Conservation (phyloP, 2,888 invertebrate species). For the Peribatodes rhomboidaria region DNA sequence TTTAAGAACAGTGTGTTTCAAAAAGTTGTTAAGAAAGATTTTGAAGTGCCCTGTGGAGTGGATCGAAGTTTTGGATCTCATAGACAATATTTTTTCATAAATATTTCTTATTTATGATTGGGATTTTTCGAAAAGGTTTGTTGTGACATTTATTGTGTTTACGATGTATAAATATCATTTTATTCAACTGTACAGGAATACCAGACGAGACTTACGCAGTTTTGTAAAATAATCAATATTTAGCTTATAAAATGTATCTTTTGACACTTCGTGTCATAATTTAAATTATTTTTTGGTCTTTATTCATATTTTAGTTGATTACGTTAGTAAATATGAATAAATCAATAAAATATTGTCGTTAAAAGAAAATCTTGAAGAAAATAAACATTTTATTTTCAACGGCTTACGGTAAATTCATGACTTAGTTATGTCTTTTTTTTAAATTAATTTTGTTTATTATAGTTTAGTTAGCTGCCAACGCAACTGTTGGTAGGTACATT, state of each 20-base stretch:
- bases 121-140: conserved; percentile 44
- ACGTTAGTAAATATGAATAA: no score
- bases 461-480: no score
- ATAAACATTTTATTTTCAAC: no score
- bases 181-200: conserved; percentile 18
- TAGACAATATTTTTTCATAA: conserved; percentile 35
- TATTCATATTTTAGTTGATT: neutral
- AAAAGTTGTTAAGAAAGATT: conserved; percentile 5
- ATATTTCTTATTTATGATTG: conserved; percentile 37
- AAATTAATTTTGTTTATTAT: no score
- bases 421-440: no score
- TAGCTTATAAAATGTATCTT: neutral
- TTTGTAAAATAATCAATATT: conserved; percentile 7
- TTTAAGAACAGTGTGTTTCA: conserved; percentile 5
- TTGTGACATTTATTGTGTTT: conserved; percentile 33
- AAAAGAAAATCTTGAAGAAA: no score
- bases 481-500: no score
- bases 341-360: no score
- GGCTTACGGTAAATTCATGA: no score
- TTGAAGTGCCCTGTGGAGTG: conserved; percentile 24
- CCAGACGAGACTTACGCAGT: neutral
- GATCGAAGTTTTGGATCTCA: conserved; percentile 20
- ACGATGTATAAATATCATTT: conserved; percentile 22
- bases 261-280: neutral
- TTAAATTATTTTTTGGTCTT: neutral